phyloP scores from a whole-genome alignment of 2,113 vertebrate genomes.

The Spea multiplicata region DNA sequence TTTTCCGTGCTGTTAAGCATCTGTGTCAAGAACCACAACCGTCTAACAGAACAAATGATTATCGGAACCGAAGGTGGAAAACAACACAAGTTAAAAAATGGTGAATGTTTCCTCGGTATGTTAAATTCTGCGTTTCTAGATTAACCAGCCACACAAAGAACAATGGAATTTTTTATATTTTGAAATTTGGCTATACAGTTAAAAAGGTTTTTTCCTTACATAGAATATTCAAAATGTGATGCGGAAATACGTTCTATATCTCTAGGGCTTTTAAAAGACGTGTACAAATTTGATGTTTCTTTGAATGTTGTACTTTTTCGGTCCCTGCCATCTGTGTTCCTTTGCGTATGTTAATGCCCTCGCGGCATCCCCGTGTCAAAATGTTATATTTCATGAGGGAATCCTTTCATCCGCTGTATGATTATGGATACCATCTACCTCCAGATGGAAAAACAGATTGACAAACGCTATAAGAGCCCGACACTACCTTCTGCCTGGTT shows the following conservation, averaged over 20 bases:
- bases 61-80: not conserved
- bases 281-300: not conserved
- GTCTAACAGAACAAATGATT: not conserved
- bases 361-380: constrained; percentile 37
- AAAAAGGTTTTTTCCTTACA: not conserved
- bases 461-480: constrained; percentile 17
- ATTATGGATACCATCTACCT: constrained; percentile 36
- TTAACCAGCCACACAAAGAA: not conserved
- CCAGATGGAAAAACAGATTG: constrained; percentile 46
- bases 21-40: too few species aligned
- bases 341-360: constrained; percentile 34
- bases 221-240: not conserved
- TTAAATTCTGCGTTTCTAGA: not conserved
- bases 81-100: not conserved
- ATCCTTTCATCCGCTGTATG: constrained; percentile 36
- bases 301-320: constrained; percentile 20
- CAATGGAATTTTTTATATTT: not conserved
- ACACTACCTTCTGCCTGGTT: constrained; percentile 25
- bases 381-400: constrained; percentile 41
- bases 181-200: not conserved
- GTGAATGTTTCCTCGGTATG: not conserved
- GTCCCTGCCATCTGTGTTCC: constrained; percentile 24
- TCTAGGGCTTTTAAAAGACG: not conserved
- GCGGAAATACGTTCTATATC: not conserved
- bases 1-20: not conserved